Base-by-base conservation (phyloP, 2,113 vertebrate species). In the Trichomycterus rosablanca region DNA sequence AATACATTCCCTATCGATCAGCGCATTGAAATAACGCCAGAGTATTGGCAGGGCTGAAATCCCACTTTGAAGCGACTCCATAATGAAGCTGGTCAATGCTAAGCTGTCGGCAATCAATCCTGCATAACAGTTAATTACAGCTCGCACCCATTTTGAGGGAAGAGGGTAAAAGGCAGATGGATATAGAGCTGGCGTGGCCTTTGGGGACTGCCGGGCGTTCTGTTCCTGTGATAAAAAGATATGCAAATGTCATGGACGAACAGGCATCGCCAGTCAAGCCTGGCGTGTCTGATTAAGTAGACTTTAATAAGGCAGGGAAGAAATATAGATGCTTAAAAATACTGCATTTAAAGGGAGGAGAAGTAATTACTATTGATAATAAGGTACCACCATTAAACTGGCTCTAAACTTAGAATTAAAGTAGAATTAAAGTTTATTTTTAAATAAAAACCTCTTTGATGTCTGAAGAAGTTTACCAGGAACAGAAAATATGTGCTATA, bases 51-150 rank as follows among this genome's bases (percentile, higher is more conserved):
- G 82, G 71, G 65, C 76, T 74, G 78, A 81, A 87, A 87, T 88
- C 83, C 80, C 74, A 80, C 84, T 86, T 87, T 87, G 82, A 87
- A 85, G 83, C 81, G 77, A 86, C 84, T 87, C 85, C 76, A 87
- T 88, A 86, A 88, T 86, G 83, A 87, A 87, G 82, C 77, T 81
- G 80, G 82, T 87, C 87, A 86, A 87, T 88, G 85, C 74, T 83
- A 85, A 87, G 83, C 82, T 84, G 84, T 84, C 81, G 73, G 67
- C 86, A 84, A 87, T 88, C 85, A 88, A 87, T 88, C 80, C 74
- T 72, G 74, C 82, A 87, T 86, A 86, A 87, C 82, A 87, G 84
- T 86, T 87, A 85, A 88, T 88, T 87, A 87, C 84, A 84, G 83
- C 80, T 75, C 67, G 80, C 78, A 74, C 76, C 71, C 78, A 73